Base-by-base conservation (phyloP, 2,888 invertebrate species). In the Lysandra bellargus region DNA sequence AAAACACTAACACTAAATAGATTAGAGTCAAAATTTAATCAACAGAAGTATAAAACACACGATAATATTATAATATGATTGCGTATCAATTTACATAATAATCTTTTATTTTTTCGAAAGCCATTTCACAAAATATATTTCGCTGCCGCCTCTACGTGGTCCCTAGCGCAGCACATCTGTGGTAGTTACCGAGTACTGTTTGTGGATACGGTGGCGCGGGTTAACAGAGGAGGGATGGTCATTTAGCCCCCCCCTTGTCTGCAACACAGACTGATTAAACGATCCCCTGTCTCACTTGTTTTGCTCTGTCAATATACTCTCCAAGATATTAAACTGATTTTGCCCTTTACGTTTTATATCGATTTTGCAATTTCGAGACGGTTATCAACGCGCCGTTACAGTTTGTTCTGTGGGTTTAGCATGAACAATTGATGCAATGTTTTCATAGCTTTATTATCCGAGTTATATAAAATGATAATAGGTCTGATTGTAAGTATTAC, bases 121-220 rank as follows among this genome's bases (percentile, higher is more conserved):
- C 44, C 40, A 6, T 40, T 40, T 40, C 1, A 37, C 57, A 4
- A 57, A 57, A 23, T 23, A 23, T 23, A 23, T 57, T 1, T 57
- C 57, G 14, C 14, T 74, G 83, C 79, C 83, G 33, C 17, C 49
- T 85, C 84, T 84, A 81, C 7, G 40, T 44, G 14, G 76, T 80
- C 30, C 4, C 6, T 78, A 53, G 77, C 14, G 44, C 40, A 37
- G n/a, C 80, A 82, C 82, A 83, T 83, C 84, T 84, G 90, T 89
- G 88, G 88, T 89, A 88, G 89, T 92, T 87, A 88, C 91, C 91
- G 88, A 91, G 90, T 89, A 91, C 89, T 92, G 92, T 92, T 93
- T 93, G 93, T 90, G 93, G 93, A 93, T 92, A 91, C 92, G 91
- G 92, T 90, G 90, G 92, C 90, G 86, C 88, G 92, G 92, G 92